phyloP scores from a whole-genome alignment of 2,113 vertebrate genomes.

The Heloderma charlesbogerti region DNA sequence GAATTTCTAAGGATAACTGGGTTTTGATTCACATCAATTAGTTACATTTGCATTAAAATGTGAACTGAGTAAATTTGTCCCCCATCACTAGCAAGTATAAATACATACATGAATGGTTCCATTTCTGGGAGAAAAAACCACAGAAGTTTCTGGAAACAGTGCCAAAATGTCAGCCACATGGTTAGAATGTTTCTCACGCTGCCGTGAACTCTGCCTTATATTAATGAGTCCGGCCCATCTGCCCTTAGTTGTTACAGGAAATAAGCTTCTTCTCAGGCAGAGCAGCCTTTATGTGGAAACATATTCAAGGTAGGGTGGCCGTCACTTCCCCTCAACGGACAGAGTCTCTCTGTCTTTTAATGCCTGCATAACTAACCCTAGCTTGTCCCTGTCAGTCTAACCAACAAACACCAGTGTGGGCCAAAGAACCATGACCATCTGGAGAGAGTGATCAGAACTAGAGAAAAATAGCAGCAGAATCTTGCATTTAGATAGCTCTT shows the following conservation, averaged over 20 bases:
- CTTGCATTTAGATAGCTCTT: background rate
- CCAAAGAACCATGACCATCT: background rate
- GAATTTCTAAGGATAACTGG: no score
- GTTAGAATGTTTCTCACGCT: background rate
- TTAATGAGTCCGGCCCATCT: background rate
- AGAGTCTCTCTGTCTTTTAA: background rate
- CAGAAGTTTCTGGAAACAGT: background rate
- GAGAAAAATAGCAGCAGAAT: background rate
- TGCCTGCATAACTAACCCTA: background rate
- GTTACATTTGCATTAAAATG: no score
- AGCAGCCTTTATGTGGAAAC: background rate
- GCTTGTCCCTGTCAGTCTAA: background rate
- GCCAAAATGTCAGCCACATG: background rate
- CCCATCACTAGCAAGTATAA: background rate
- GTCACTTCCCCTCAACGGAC: no score
- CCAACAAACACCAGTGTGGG: background rate
- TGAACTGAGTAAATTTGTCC: no score
- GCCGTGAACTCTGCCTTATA: background rate
- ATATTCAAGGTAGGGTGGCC: no score
- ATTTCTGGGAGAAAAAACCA: background rate
- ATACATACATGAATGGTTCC: background rate
- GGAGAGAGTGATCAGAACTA: background rate
- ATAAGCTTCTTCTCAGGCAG: background rate
- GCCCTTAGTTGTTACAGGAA: background rate
- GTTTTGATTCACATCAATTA: no score